Evolutionary conservation across 2,113 vertebrate species (phyloP).

Genomic region (Notechis scutatus): DNA sequence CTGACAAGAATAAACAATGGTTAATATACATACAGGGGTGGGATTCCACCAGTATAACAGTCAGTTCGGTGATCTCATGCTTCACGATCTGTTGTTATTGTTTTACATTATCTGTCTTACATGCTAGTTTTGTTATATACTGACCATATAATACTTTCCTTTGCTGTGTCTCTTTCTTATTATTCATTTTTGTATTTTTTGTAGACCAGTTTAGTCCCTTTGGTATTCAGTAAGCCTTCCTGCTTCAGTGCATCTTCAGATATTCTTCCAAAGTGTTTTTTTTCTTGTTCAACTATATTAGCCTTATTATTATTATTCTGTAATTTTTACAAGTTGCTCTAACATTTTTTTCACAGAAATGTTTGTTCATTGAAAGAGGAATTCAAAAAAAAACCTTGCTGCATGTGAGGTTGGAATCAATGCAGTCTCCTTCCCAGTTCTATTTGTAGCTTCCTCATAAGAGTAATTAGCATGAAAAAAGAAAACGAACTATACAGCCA

Average conservation of each 20-base stretch:
- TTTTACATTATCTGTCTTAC: neutral
- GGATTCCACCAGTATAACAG: no score
- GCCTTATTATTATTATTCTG: neutral
- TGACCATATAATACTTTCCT: neutral
- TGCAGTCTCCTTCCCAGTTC: slow-evolving; percentile 15
- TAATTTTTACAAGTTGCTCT: neutral
- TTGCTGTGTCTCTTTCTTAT: neutral
- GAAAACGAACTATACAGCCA: slow-evolving; percentile 35
- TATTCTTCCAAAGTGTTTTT: neutral
- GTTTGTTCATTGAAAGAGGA: neutral
- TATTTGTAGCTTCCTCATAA: slow-evolving; percentile 37
- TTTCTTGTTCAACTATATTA: neutral
- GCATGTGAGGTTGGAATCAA: neutral
- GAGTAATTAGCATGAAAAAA: slow-evolving; percentile 47
- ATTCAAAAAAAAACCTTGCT: neutral
- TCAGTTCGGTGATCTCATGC: no score
- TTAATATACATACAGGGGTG: no score
- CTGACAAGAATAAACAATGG: no score
- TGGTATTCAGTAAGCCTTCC: neutral
- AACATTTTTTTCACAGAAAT: slow-evolving; percentile 5
- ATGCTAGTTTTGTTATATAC: neutral
- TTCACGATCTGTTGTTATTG: no score
- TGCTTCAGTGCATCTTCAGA: neutral
- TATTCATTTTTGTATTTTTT: neutral
- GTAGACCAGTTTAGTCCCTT: neutral